Evolutionary conservation across 1,140 invertebrate genomes (phyloP).

Genomic region (Lordiphosa collinella): DNA sequence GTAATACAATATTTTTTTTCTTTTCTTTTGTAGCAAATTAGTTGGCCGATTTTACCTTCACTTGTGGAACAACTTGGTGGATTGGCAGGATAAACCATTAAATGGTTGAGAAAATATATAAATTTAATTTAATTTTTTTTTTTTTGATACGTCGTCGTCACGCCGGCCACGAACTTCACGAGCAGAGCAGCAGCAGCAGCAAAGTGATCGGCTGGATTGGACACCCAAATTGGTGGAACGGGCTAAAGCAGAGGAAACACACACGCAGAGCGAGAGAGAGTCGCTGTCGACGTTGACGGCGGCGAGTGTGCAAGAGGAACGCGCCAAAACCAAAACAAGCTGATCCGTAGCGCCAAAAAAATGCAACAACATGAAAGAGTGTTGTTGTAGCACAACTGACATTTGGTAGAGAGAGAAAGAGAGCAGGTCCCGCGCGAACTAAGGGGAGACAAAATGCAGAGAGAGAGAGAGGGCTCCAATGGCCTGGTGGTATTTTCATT

Average conservation of each 20-base stretch:
- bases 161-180: constrained; percentile 62
- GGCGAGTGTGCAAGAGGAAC: constrained; percentile 53
- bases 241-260: constrained; percentile 15
- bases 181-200: constrained; percentile 34
- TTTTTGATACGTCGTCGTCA: constrained; percentile 35
- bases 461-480: constrained; percentile 7
- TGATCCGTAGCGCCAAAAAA: constrained; percentile 54
- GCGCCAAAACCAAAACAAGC: constrained; percentile 64
- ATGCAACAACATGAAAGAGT: constrained; percentile 51
- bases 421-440: constrained; percentile 40
- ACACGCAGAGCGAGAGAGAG: constrained; percentile 9
- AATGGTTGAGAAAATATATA: constrained; percentile 16
- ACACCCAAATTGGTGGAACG: constrained; percentile 40
- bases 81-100: constrained; percentile 10
- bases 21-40: constrained; percentile 25
- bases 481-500: constrained; percentile 30
- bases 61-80: neutral
- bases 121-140: constrained; percentile 30
- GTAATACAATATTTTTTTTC: constrained; percentile 39
- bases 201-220: constrained; percentile 33
- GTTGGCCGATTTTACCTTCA: constrained; percentile 40
- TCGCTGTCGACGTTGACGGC: neutral
- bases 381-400: constrained; percentile 49
- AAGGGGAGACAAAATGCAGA: constrained; percentile 10
- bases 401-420: constrained; percentile 24